phyloP scores from a whole-genome alignment of 37 sponge, comb jelly and placozoan species.

The Ianthella basta region DNA sequence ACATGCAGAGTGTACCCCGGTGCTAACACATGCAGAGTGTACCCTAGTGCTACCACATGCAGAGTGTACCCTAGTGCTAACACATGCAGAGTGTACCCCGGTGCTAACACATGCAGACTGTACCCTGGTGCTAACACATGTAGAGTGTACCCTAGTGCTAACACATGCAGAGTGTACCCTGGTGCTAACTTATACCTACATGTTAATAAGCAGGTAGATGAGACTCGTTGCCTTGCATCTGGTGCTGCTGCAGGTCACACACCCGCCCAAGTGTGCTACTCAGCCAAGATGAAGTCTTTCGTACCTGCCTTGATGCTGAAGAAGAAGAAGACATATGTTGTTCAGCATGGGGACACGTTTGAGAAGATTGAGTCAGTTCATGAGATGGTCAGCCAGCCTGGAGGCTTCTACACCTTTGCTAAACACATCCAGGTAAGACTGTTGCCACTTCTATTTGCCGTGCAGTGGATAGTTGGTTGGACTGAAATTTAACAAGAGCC shows the following conservation, averaged over 20 bases:
- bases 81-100: no score
- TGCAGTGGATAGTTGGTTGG: no score
- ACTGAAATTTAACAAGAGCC: no score
- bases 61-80: no score
- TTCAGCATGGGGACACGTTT: neutral
- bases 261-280: constrained; percentile 63
- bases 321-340: neutral
- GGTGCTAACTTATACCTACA: neutral
- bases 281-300: neutral
- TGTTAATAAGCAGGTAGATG: neutral
- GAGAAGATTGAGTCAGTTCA: constrained; percentile 45
- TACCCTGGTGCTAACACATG: no score
- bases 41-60: no score
- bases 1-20: no score
- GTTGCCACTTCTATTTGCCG: neutral
- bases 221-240: neutral
- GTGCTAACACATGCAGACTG: no score
- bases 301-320: constrained; percentile 15
- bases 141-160: no score
- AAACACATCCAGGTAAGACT: constrained; percentile 55
- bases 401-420: constrained; percentile 54
- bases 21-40: no score
- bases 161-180: no score
- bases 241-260: constrained; percentile 26
- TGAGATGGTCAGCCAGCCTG: constrained; percentile 43